Evolutionary conservation across 2,113 vertebrate species (phyloP).

Genomic region (Syngnathus floridae): DNA sequence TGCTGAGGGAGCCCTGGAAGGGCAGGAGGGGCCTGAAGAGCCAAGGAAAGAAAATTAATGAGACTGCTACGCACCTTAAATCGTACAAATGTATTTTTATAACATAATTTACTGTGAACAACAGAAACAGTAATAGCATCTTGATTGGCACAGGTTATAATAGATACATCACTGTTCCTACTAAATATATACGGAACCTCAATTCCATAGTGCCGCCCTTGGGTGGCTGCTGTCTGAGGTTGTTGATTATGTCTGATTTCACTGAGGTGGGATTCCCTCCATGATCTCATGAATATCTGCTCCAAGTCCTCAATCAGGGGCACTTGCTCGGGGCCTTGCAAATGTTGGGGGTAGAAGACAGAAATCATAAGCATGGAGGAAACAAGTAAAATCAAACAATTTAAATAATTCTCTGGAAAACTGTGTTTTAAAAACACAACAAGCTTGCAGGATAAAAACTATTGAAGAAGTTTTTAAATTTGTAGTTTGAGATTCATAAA

Average conservation of each 20-base stretch:
- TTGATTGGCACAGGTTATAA: no score
- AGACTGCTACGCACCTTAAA: not conserved
- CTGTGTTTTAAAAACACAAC: not conserved
- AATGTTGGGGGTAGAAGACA: slow-evolving; percentile 2
- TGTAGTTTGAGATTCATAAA: not conserved
- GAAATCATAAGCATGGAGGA: not conserved
- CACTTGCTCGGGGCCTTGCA: slow-evolving; percentile 84
- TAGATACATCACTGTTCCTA: no score
- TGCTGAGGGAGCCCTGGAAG: slow-evolving; percentile 62
- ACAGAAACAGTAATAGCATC: not conserved
- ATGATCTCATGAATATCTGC: slow-evolving; percentile 93
- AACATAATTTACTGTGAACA: no score
- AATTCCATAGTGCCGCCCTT: slow-evolving; percentile 58
- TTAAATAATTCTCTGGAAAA: not conserved
- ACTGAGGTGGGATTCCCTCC: slow-evolving; percentile 87
- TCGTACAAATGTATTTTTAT: no score
- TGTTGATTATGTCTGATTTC: slow-evolving; percentile 91
- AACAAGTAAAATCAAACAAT: not conserved
- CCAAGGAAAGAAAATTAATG: not conserved
- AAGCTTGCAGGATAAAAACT: not conserved
- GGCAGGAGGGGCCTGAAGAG: slow-evolving; percentile 62
- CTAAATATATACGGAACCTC: slow-evolving; percentile 38
- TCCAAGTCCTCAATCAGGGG: slow-evolving; percentile 94
- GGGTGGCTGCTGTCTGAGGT: slow-evolving; percentile 64
- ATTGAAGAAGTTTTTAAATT: not conserved